Base-by-base conservation (phyloP, 1,140 invertebrate species). In the Papilio machaon region DNA sequence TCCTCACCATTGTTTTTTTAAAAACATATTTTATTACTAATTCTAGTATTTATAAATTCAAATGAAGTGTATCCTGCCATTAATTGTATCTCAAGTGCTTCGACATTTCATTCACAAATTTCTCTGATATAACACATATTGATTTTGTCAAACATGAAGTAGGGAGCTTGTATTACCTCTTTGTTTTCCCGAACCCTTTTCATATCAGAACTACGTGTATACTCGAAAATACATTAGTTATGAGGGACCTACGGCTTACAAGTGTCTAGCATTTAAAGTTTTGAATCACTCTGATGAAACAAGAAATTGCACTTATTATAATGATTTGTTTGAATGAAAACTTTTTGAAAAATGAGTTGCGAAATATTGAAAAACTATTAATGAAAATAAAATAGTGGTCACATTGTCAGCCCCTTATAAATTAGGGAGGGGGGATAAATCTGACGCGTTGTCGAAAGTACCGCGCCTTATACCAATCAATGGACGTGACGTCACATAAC, bases 91-190 rank as follows among this genome's bases (percentile, higher is more conserved):
- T 30, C 30, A 70, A 38, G 13, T 13, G 64, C 64, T 23, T 13
- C 30, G 23, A 70, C 64, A 70, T 38, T 35, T 70, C 60, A 64
- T 70, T 70, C 30, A 11, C 64, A 70, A 70, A 70, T 64, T 64
- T 64, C 64, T 38, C 64, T 15, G 23, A 70, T 70, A 70, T 70
- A 38, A 35, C 13, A 67, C 30, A 70, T 70, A 70, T 70, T 70
- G 64, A 70, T 70, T 70, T 70, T 35, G 30, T 70, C 30, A 23
- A 70, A 70, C 64, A 70, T 2, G 64, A 35, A 64, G n/a, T 15
- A 60, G 60, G 23, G 60, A 11, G 60, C 11, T 64, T 30, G 60
- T 30, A 64, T 35, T 30, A 64, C 60, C 60, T 64, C 60, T 64
- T 64, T 64, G 60, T 64, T 64, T 64, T 19, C 23, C 60, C 11